A percentile compares a stretch with the other conserved stretches of the same genome.
Evolutionary conservation across 1,140 invertebrate species (phyloP).

Genomic region (Temnothorax nylanderi): DNA sequence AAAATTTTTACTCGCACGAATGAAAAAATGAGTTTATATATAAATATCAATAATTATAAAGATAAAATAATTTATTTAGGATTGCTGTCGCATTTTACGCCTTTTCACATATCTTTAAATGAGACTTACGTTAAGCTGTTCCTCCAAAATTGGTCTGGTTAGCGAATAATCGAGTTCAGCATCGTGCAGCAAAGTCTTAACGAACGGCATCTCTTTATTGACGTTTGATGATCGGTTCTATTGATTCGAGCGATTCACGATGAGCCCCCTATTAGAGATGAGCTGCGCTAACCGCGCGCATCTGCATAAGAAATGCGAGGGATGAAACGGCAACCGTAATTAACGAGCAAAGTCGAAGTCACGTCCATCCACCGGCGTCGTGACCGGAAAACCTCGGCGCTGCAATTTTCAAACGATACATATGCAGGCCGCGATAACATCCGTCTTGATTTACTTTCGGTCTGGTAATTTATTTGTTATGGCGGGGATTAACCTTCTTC

Average conservation of each 20-base stretch:
- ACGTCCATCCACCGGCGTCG: conserved; percentile 36
- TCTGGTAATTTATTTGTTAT: conserved; percentile 55
- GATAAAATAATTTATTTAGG: not conserved
- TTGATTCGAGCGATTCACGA: conserved; percentile 25
- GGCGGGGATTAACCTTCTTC: conserved; percentile 30
- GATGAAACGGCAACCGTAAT: conserved; percentile 33
- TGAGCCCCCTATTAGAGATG: conserved; percentile 50
- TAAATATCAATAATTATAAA: too few relatives aligned
- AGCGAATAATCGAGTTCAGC: not conserved
- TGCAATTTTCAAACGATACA: conserved; percentile 51
- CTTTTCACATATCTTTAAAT: not conserved
- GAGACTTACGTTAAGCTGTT: not conserved
- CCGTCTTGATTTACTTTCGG: conserved; percentile 38
- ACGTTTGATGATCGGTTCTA: conserved; percentile 44
- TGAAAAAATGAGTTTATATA: too few relatives aligned
- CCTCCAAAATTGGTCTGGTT: not conserved
- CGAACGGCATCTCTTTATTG: conserved; percentile 34
- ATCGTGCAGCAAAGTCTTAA: not conserved
- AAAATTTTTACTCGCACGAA: too few relatives aligned
- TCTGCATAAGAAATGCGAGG: conserved; percentile 56
- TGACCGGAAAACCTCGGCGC: conserved; percentile 34
- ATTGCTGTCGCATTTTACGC: not conserved
- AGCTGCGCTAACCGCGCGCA: conserved; percentile 47
- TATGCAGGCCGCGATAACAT: conserved; percentile 39
- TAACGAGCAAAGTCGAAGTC: conserved; percentile 49